Conservation (phyloP, 2,888 invertebrate genomes). For the Sinohyriopsis cumingii region DNA sequence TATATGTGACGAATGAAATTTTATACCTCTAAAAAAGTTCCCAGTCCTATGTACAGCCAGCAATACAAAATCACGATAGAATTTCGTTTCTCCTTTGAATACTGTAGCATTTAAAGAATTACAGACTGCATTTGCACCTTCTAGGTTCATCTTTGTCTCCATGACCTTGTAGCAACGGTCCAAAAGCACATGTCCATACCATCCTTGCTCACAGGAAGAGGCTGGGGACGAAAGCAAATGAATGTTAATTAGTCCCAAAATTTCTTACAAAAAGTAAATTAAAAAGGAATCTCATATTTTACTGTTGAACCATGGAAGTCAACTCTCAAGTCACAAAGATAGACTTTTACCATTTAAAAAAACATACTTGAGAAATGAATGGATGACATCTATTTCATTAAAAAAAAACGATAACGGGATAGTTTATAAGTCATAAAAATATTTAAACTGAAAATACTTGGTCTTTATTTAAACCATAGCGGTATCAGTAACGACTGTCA, state of each 20-base stretch:
- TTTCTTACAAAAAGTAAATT: neutral
- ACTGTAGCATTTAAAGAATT: slow-evolving; percentile 21
- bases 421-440: no score
- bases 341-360: neutral
- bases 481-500: no score
- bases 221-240: slow-evolving; percentile 30
- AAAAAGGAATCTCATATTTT: no score
- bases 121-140: slow-evolving; percentile 37
- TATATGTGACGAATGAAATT: no score
- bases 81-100: slow-evolving; percentile 25
- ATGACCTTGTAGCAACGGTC: slow-evolving; percentile 51
- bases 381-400: neutral
- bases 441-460: no score
- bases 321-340: no score
- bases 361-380: neutral
- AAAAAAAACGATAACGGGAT: no score
- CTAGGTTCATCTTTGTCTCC: slow-evolving; percentile 24
- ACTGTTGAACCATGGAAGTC: no score
- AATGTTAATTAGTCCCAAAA: neutral
- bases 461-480: no score
- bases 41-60: slow-evolving; percentile 25
- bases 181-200: slow-evolving; percentile 55
- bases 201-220: slow-evolving; percentile 52
- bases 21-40: slow-evolving; percentile 16
- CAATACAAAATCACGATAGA: slow-evolving; percentile 31